Conservation (phyloP, 2,113 vertebrate species). For the Sus scrofa region T2T-Sscrofa CM000825.6:44675501-44676000, state of each 20-base stretch:
- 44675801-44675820: not conserved
- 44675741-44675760: not conserved
- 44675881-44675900: not conserved
- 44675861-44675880: not conserved
- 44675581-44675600: not conserved
- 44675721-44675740: not conserved
- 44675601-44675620: not conserved
- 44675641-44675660: not conserved
- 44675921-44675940: not conserved
- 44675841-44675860: not conserved
- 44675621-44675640: not conserved
- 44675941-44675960: not conserved
- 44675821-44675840: not conserved
- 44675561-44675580: not conserved
- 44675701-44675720: not conserved
- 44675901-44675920: not conserved
- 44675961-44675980: not conserved
- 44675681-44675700: too few relatives aligned
- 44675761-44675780: not conserved
- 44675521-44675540: not conserved
- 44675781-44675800: not conserved
- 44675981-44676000: not conserved
- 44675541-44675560: too few relatives aligned
- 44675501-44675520: not conserved
- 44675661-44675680: not conserved